Percentiles rank a stretch among this genome's conserved stretches.
Evolutionary conservation across 2,797 vertebrate species (phyloP).

Genomic region (Pangasius mekongensis): DNA sequence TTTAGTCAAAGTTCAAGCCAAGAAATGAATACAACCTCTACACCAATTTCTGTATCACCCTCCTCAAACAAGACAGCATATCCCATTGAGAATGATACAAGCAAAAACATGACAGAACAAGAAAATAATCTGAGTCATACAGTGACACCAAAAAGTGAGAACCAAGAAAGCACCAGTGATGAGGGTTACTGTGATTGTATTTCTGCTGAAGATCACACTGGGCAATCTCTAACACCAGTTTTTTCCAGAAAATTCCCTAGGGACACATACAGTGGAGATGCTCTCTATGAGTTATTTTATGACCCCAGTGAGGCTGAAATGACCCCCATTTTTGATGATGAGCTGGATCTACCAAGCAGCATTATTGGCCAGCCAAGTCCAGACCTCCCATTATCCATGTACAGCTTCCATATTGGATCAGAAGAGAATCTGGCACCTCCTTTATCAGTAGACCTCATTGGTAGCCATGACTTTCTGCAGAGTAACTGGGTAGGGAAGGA

Average conservation of each 20-base stretch:
- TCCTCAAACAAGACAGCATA: neutral
- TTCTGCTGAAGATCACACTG: slow-evolving; percentile 79
- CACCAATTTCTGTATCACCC: slow-evolving; percentile 31
- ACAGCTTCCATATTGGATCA: slow-evolving; percentile 83
- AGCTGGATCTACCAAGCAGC: slow-evolving; percentile 75
- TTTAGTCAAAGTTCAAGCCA: slow-evolving; percentile 67
- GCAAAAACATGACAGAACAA: neutral
- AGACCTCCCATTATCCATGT: slow-evolving; percentile 82
- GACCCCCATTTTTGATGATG: slow-evolving; percentile 71
- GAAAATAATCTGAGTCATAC: slow-evolving; percentile 45
- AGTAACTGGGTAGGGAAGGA: slow-evolving; percentile 86
- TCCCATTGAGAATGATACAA: neutral
- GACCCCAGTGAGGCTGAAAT: slow-evolving; percentile 73
- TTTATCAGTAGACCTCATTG: slow-evolving; percentile 73
- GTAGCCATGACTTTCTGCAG: slow-evolving; percentile 76
- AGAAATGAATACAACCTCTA: slow-evolving; percentile 60
- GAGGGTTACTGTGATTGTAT: slow-evolving; percentile 86
- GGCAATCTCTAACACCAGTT: slow-evolving; percentile 66
- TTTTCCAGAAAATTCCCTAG: slow-evolving; percentile 71
- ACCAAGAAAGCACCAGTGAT: slow-evolving; percentile 83
- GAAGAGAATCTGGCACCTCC: slow-evolving; percentile 82
- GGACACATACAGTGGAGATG: slow-evolving; percentile 85
- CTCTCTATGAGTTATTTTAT: slow-evolving; percentile 84
- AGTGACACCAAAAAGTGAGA: slow-evolving; percentile 80
- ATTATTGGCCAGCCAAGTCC: slow-evolving; percentile 71